Percentiles rank a stretch among this genome's conserved stretches.
phyloP scores from a whole-genome alignment of 2,888 invertebrate species.

The Thereva nobilitata region DNA sequence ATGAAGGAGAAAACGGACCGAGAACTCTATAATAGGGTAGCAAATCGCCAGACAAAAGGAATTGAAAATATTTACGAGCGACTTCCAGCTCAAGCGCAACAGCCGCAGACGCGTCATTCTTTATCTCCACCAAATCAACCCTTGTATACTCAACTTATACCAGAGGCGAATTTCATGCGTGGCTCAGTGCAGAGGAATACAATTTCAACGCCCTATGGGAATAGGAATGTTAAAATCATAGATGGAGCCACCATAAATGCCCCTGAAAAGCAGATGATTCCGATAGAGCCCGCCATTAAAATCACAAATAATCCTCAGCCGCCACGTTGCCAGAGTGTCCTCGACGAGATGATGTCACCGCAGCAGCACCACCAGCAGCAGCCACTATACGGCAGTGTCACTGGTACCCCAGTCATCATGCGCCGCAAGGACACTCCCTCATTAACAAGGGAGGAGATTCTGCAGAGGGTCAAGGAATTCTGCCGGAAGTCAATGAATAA shows the following conservation, averaged over 20 bases:
- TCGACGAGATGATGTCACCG: slow-evolving; percentile 49
- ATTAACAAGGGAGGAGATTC: slow-evolving; percentile 54
- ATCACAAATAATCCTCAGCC: slow-evolving; percentile 41
- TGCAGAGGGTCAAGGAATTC: slow-evolving; percentile 56
- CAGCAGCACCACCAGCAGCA: slow-evolving; percentile 49
- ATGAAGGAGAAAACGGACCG: slow-evolving; percentile 55
- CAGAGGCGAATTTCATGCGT: slow-evolving; percentile 49
- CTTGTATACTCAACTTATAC: slow-evolving; percentile 42
- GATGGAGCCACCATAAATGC: slow-evolving; percentile 46
- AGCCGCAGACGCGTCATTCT: slow-evolving; percentile 15
- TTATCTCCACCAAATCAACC: slow-evolving; percentile 40
- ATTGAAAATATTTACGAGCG: slow-evolving; percentile 47
- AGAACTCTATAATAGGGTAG: slow-evolving; percentile 52
- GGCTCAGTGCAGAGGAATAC: slow-evolving; percentile 54
- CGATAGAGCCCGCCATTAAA: slow-evolving; percentile 34
- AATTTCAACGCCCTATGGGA: slow-evolving; percentile 48
- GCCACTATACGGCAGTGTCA: slow-evolving; percentile 47
- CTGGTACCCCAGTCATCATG: slow-evolving; percentile 44
- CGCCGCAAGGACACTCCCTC: slow-evolving; percentile 40
- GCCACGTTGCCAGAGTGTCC: slow-evolving; percentile 54
- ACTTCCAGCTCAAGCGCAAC: slow-evolving; percentile 34
- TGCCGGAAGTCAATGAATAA: slow-evolving; percentile 56
- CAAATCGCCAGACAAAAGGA: slow-evolving; percentile 6
- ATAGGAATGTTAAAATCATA: slow-evolving; percentile 50
- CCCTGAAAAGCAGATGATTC: slow-evolving; percentile 37